Conservation (phyloP, 2,113 vertebrate species). For the Pteronura brasiliensis region DNA sequence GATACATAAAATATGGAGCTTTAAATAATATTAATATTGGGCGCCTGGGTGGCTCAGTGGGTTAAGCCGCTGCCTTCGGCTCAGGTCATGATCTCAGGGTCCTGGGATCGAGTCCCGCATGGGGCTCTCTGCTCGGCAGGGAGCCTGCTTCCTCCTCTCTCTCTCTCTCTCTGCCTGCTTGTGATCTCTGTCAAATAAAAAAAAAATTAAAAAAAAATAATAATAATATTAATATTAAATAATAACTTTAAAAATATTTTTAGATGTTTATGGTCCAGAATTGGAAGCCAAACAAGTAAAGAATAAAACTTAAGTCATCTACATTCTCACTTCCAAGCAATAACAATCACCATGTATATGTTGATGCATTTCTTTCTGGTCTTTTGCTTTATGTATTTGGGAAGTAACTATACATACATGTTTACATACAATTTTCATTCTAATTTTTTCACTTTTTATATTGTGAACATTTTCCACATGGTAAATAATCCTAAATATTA, state of each 20-base stretch:
- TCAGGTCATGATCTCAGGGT: no score
- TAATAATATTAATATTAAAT: no score
- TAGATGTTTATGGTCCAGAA: background rate
- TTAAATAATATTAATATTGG: no score
- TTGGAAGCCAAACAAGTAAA: background rate
- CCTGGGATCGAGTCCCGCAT: no score
- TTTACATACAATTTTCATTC: background rate
- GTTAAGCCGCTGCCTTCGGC: no score
- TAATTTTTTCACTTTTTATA: background rate
- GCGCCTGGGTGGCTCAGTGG: no score
- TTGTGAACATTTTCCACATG: background rate
- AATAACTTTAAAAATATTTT: background rate
- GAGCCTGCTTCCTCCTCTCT: no score
- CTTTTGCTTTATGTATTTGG: background rate
- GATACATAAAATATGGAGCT: background rate
- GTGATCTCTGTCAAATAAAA: no score
- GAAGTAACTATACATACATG: background rate
- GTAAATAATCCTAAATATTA: background rate
- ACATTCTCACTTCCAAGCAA: background rate
- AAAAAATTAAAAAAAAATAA: no score
- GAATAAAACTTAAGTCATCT: background rate
- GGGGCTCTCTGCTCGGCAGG: no score
- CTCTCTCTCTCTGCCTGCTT: no score
- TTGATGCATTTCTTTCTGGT: background rate
- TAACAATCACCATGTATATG: background rate